phyloP scores from a whole-genome alignment of 2,888 invertebrate genomes.

The Alentia gelatinosa region DNA sequence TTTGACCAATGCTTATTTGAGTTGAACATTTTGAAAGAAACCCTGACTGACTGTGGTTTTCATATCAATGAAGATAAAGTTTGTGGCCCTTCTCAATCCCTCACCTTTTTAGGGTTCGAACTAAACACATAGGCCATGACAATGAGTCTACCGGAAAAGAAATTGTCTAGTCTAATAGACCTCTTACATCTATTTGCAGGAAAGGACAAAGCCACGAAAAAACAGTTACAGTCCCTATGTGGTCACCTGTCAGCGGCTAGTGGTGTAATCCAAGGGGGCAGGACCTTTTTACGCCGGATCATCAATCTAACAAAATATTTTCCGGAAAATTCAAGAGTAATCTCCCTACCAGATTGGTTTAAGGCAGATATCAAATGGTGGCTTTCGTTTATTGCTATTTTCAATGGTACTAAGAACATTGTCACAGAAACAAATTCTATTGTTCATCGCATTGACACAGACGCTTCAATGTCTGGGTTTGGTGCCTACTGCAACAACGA shows the following conservation, averaged over 20 bases:
- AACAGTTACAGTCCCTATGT: background rate
- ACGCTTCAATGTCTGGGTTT: background rate
- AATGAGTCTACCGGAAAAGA: background rate
- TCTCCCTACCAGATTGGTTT: background rate
- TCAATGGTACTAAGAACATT: background rate
- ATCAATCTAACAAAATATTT: background rate
- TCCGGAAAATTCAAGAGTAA: background rate
- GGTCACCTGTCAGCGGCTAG: background rate
- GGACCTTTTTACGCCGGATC: too few species aligned
- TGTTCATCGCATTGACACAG: background rate
- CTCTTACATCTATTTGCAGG: background rate
- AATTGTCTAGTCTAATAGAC: background rate
- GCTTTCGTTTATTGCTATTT: background rate
- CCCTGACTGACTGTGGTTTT: background rate
- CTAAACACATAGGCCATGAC: background rate
- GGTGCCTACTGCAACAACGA: background rate
- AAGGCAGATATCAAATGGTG: background rate
- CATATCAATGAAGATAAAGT: background rate
- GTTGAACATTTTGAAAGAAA: too few species aligned
- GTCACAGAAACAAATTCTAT: background rate
- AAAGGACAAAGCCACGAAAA: background rate
- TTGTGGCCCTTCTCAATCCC: background rate
- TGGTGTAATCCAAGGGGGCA: background rate
- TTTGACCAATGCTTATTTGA: background rate
- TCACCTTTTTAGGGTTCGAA: background rate